Evolutionary conservation across 2,797 vertebrate species (phyloP), one percentile per base, ranked within the genome.

Genomic region (Phataginus tricuspis): DNA sequence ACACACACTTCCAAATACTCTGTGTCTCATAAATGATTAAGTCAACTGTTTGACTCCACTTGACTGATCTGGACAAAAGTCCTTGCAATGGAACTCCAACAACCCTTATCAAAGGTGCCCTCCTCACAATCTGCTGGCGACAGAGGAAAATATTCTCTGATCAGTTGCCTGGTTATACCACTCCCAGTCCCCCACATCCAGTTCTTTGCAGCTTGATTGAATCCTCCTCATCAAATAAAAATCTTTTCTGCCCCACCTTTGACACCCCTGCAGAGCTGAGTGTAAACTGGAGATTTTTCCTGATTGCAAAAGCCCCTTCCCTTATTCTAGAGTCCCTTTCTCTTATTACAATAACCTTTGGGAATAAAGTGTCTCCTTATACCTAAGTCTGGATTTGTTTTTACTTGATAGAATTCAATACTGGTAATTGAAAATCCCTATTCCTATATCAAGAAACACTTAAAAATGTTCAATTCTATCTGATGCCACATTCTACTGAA

Each of bases 21-120:
- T 78, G 13, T 39, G 1, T 39, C 21, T 82, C n/a, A 86, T 68
- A 91, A 93, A 83, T 66, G 4, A 86, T 83, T 77, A 49, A 21
- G 25, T 72, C 34, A 94, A 72, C 39, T 42, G 3, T 55, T 90
- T 85, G 14, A 57, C 29, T 82, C 2, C 6, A 74, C 4, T 9
- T 45, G 61, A 57, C 0, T 49, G 45, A 72, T 74, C 4, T 45
- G 16, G 31, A 66, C 9, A 68, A 71, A 12, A 89, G 74, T 39
- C 64, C 4, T 85, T 42, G 0, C 12, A 34, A 25, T 75, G 19
- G 39, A 89, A 80, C 1, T 29, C 13, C 8, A 69, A 34, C 8
- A 64, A 53, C 2, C 2, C 2, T 34, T 45, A 18, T 59, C 23
- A 80, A 79, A 74, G 4, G 0, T 27, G 45, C 31, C 31, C 0